A percentile compares a stretch with the other conserved stretches of the same genome.
These are phyloP conservation scores for Tadarida brasiliensis DNA, from an alignment of 2,797 vertebrate species.

Conservation along the genomic window DNA sequence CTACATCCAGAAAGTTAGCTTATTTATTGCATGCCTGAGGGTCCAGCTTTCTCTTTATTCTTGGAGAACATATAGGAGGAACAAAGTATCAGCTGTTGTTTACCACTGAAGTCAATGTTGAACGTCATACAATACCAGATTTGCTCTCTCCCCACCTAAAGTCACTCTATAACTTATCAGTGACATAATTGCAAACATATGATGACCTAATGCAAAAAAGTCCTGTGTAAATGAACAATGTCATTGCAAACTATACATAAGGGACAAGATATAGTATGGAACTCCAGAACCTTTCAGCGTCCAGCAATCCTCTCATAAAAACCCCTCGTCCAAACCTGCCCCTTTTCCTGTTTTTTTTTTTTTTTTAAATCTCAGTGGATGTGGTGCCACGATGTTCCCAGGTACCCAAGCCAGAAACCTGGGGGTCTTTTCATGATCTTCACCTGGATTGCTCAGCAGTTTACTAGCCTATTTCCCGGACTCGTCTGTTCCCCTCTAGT, in stretches of 20 bases:
- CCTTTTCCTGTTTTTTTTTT: neutral
- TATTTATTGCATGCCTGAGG: neutral
- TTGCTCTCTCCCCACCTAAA: neutral
- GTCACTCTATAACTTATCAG: neutral
- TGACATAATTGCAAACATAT: neutral
- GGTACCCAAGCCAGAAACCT: neutral
- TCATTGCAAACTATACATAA: neutral
- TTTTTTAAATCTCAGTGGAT: neutral
- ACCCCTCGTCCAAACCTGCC: neutral
- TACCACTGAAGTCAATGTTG: neutral
- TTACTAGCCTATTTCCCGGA: neutral
- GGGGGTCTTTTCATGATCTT: neutral
- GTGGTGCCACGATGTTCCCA: neutral
- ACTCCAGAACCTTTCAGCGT: neutral
- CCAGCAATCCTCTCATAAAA: neutral
- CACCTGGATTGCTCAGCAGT: neutral
- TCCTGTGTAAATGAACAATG: neutral
- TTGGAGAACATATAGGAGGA: neutral
- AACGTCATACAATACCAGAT: neutral
- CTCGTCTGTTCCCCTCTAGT: neutral
- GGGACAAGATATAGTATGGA: neutral
- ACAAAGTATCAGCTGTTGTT: neutral
- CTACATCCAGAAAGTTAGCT: neutral
- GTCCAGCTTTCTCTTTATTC: neutral
- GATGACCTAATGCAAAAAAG: neutral